Evolutionary conservation across 2,888 invertebrate genomes (phyloP).

Genomic region (Andrena camellia): DNA sequence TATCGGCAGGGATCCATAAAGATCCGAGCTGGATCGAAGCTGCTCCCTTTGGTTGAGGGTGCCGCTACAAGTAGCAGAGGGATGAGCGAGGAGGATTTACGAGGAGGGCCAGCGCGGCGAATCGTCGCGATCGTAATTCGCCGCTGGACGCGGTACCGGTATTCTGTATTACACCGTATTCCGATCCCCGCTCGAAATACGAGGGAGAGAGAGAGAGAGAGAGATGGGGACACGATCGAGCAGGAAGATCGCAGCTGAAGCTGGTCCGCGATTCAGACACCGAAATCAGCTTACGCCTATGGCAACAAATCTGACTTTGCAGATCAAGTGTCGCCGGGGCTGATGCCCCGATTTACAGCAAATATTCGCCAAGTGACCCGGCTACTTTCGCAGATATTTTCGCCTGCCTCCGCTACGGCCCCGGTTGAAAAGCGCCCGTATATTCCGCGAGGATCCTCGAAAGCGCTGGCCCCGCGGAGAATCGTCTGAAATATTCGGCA

Average conservation of each 20-base stretch:
- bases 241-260: not conserved
- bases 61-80: slow-evolving; percentile 6
- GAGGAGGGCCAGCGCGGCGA: slow-evolving; percentile 47
- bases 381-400: slow-evolving; percentile 21
- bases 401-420: not conserved
- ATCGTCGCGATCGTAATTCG: slow-evolving; percentile 64
- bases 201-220: slow-evolving; percentile 20
- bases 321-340: slow-evolving; percentile 29
- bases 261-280: slow-evolving; percentile 32
- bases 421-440: not conserved
- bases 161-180: slow-evolving; percentile 42
- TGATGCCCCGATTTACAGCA: slow-evolving; percentile 58
- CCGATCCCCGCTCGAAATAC: slow-evolving; percentile 61
- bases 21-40: slow-evolving; percentile 30
- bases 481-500: slow-evolving; percentile 26
- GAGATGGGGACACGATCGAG: not conserved
- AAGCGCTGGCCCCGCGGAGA: slow-evolving; percentile 11
- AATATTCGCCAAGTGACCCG: slow-evolving; percentile 30
- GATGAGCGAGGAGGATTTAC: slow-evolving; percentile 41
- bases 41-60: slow-evolving; percentile 17
- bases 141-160: slow-evolving; percentile 46
- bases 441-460: slow-evolving; percentile 5
- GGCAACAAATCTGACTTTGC: slow-evolving; percentile 70
- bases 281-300: slow-evolving; percentile 71
- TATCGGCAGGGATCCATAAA: slow-evolving; percentile 36